A percentile compares a stretch with the other conserved stretches of the same genome.
Conservation (phyloP, 2,888 invertebrate species). For the Abrostola tripartita region DNA sequence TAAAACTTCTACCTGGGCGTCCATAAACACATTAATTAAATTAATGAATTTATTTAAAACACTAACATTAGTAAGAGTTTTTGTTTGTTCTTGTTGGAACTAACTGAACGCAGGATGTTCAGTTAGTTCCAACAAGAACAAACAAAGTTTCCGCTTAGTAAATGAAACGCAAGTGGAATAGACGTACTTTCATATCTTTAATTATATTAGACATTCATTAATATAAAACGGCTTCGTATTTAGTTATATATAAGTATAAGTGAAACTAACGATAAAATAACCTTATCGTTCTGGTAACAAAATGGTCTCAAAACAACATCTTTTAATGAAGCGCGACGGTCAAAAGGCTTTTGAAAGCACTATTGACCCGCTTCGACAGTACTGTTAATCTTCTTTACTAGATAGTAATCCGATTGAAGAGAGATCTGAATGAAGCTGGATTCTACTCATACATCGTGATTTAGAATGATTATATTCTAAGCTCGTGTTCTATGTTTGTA, state of each 20-base stretch:
- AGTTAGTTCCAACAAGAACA: conserved; percentile 5
- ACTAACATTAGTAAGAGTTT: conserved; percentile 24
- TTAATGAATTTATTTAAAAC: conserved; percentile 35
- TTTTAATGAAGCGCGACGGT: neutral
- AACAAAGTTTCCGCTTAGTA: conserved; percentile 6
- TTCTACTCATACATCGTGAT: conserved; percentile 3
- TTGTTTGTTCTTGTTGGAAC: no score
- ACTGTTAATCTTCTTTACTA: conserved; percentile 23
- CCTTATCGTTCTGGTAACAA: no score
- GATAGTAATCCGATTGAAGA: conserved; percentile 1
- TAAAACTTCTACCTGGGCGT: conserved; percentile 48
- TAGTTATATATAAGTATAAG: neutral
- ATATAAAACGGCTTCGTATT: neutral
- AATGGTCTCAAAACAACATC: neutral
- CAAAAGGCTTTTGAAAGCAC: conserved; percentile 10
- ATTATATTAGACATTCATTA: conserved; percentile 1
- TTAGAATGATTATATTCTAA: neutral
- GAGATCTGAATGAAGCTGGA: neutral
- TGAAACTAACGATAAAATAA: no score
- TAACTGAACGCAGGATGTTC: no score
- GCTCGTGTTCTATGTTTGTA: neutral
- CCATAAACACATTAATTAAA: conserved; percentile 50
- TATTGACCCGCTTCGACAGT: conserved; percentile 20
- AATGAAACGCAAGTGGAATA: conserved; percentile 7
- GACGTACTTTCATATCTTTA: conserved; percentile 8